Conservation (phyloP, 2,888 invertebrate species). For the Anticlea derivata region DNA sequence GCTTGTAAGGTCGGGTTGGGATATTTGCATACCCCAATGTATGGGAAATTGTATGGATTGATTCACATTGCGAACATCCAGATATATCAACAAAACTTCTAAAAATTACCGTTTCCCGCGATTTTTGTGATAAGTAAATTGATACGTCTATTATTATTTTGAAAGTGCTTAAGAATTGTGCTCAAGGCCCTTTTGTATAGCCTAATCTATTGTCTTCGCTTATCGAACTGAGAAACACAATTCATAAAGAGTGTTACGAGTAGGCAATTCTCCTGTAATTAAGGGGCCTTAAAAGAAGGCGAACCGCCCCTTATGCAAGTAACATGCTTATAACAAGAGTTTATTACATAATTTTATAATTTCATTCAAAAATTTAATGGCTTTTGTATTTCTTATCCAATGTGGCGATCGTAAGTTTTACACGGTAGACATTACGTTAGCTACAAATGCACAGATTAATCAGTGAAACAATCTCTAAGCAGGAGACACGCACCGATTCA, state of each 20-base stretch:
- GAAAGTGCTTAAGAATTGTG: slow-evolving; percentile 37
- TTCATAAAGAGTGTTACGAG: not conserved
- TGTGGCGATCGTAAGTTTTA: slow-evolving; percentile 16
- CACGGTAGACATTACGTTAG: slow-evolving; percentile 23
- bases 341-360: slow-evolving; percentile 14
- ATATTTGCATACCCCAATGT: too few species aligned
- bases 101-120: too few species aligned
- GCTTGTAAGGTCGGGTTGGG: too few species aligned
- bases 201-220: slow-evolving; percentile 28
- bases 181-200: slow-evolving; percentile 30
- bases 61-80: too few species aligned
- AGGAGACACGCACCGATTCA: slow-evolving; percentile 39
- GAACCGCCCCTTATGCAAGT: not conserved
- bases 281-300: not conserved
- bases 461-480: slow-evolving; percentile 28
- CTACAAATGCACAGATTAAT: slow-evolving; percentile 21
- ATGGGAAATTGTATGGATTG: too few species aligned
- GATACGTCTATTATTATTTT: slow-evolving; percentile 30
- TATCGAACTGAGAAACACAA: slow-evolving; percentile 9
- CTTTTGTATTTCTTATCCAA: slow-evolving; percentile 19
- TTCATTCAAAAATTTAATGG: slow-evolving; percentile 12
- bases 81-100: too few species aligned
- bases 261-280: slow-evolving; percentile 9
- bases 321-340: slow-evolving; percentile 3
- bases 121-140: not conserved